A percentile compares a stretch with the other conserved stretches of the same genome.
Evolutionary conservation across 2,797 vertebrate genomes (phyloP).

Genomic region (Cirrhinus molitorella): DNA sequence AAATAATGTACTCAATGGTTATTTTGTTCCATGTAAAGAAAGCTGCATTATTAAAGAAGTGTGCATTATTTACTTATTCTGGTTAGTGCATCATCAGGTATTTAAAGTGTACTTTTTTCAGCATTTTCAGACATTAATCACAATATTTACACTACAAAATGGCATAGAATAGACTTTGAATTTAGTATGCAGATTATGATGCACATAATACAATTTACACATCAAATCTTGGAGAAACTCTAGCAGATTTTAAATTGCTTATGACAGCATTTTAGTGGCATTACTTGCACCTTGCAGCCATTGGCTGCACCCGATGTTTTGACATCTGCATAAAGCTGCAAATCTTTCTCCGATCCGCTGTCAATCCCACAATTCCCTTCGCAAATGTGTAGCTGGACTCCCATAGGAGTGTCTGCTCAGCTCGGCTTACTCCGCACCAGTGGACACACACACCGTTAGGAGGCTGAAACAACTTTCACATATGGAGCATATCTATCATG

Average conservation of each 20-base stretch:
- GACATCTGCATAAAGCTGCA: neutral
- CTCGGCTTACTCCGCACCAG: neutral
- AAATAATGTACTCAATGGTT: no score
- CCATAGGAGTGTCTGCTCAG: neutral
- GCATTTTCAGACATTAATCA: neutral
- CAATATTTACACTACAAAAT: neutral
- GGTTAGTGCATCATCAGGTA: neutral
- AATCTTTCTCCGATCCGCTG: neutral
- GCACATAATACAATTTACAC: neutral
- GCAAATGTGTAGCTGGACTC: neutral
- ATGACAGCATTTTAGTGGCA: neutral
- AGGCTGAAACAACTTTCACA: neutral
- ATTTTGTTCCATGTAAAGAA: no score
- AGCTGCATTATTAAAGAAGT: no score
- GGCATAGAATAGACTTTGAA: neutral
- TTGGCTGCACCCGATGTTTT: neutral
- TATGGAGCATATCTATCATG: neutral
- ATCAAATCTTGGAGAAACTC: neutral
- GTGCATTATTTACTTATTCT: no score
- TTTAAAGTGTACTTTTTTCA: neutral
- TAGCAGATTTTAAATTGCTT: neutral
- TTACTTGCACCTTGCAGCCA: neutral
- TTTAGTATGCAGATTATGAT: neutral
- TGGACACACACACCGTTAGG: neutral
- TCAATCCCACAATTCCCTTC: neutral